A percentile compares a stretch with the other conserved stretches of the same genome.
Evolutionary conservation across 2,113 vertebrate genomes (phyloP).

Genomic region (Chaenogobius annularis): DNA sequence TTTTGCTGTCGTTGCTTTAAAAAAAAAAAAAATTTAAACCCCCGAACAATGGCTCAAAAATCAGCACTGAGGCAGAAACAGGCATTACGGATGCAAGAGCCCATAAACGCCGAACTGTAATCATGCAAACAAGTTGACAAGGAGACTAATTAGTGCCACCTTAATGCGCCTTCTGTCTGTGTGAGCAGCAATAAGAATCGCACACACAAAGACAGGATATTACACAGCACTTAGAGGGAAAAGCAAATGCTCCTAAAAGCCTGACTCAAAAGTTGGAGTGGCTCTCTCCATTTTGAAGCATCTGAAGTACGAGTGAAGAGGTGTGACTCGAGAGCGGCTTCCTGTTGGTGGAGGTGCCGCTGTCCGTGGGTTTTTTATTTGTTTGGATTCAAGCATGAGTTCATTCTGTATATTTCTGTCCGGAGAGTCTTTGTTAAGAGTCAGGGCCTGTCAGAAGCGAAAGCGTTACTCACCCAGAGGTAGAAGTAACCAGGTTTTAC

Average conservation of each 20-base stretch:
- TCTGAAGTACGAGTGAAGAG: neutral
- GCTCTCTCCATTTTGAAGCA: conserved; percentile 10
- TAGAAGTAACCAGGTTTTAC: too few species aligned
- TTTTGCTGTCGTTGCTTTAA: neutral
- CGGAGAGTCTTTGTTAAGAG: neutral
- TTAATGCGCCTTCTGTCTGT: conserved; percentile 17
- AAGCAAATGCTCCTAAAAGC: conserved; percentile 39
- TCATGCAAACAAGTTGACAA: conserved; percentile 20
- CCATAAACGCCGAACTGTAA: neutral
- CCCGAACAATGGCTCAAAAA: conserved; percentile 1
- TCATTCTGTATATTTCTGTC: neutral
- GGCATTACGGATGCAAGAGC: conserved; percentile 13
- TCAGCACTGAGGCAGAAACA: conserved; percentile 9
- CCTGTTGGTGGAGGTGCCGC: neutral
- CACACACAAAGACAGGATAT: conserved; percentile 18
- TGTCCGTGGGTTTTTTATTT: neutral
- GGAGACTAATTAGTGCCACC: conserved; percentile 18
- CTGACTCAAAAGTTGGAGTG: conserved; percentile 2
- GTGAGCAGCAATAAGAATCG: neutral
- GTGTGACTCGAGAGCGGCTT: neutral
- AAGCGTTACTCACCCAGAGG: too few species aligned
- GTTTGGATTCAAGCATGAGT: neutral
- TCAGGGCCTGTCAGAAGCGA: too few species aligned
- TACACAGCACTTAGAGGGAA: conserved; percentile 46
- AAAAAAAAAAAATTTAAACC: too few species aligned